Evolutionary conservation across 92 coral and sea anemone species (phyloP), one percentile per base, ranked within the genome.

Genomic region (Epizoanthus illoricatus): DNA sequence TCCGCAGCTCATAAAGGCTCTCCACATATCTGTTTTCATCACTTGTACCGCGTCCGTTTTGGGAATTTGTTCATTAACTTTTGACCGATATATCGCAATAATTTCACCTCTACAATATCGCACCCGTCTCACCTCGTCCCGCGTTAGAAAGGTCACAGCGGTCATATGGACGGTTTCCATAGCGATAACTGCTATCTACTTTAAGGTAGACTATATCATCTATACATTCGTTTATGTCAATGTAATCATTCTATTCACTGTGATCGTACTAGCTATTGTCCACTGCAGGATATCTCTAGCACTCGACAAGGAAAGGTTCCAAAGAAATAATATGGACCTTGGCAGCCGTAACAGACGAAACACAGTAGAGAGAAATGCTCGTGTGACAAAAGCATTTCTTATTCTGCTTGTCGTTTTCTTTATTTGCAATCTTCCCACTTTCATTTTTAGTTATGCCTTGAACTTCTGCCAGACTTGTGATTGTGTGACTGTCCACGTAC

Each of bases 31-130:
- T 20, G 88, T 90, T 61, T 92, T 92, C 71, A 81, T 90, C 47
- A 90, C 97, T 24, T 92, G 97, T 24, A 79, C 97, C 4, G 94
- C 97, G 3, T 92, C 97, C 23, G 93, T 92, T 4, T 69, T 92
- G 73, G 90, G 94, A 52, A 88, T 92, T 49, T 91, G 89, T 7
- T 88, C 90, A 4, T 86, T 92, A 66, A 91, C 92, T 4, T 75
- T 92, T 45, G 97, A 92, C 75, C 91, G 97, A 20, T 92, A 89
- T 65, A 75, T 86, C 42, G 84, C 92, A 4, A 80, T 92, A 19
- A 83, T 89, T 17, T 83, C 88, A 4, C 97, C 97, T 20, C 52
- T 90, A 19, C 88, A 81, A 2, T 92, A 92, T 71, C 84, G 97
- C 47, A 16, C 86, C 10, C 86, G 70, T 65, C 62, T 91, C 16